phyloP scores from a whole-genome alignment of 2,888 invertebrate species.

The Ctena decussata region DNA sequence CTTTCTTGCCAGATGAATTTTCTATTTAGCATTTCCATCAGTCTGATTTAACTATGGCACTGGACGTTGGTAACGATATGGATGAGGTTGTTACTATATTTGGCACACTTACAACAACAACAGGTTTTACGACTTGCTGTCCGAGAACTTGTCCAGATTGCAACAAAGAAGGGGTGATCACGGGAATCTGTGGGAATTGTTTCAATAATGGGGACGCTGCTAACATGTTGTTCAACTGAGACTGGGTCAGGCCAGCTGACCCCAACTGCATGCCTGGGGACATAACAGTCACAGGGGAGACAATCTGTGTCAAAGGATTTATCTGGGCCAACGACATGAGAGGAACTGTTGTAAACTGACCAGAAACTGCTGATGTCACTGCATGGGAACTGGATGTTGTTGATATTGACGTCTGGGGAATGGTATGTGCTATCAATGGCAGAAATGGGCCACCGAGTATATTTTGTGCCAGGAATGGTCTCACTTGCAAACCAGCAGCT shows the following conservation, averaged over 20 bases:
- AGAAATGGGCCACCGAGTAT: conserved; percentile 45
- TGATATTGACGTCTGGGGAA: conserved; percentile 45
- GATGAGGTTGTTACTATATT: conserved; percentile 44
- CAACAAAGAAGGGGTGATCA: conserved; percentile 67
- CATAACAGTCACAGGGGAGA: conserved; percentile 77
- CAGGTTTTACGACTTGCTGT: conserved; percentile 52
- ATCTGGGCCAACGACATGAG: conserved; percentile 72
- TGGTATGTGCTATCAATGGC: conserved; percentile 51
- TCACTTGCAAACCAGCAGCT: conserved; percentile 28
- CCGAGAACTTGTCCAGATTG: conserved; percentile 57
- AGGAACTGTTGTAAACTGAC: conserved; percentile 60
- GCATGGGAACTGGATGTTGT: conserved; percentile 22
- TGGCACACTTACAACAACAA: conserved; percentile 57
- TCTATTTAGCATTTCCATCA: no score
- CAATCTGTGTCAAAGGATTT: conserved; percentile 70
- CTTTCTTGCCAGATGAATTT: no score
- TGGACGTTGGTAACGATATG: neutral
- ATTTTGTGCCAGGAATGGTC: conserved; percentile 57
- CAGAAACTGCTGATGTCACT: conserved; percentile 31
- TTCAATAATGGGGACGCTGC: conserved; percentile 69
- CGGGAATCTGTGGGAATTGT: conserved; percentile 72
- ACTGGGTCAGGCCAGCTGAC: conserved; percentile 55
- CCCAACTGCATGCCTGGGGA: conserved; percentile 70
- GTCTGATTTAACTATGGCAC: neutral
- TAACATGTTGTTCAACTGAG: conserved; percentile 67